Evolutionary conservation across 2,113 vertebrate genomes (phyloP).

Genomic region (Ictalurus punctatus): DNA sequence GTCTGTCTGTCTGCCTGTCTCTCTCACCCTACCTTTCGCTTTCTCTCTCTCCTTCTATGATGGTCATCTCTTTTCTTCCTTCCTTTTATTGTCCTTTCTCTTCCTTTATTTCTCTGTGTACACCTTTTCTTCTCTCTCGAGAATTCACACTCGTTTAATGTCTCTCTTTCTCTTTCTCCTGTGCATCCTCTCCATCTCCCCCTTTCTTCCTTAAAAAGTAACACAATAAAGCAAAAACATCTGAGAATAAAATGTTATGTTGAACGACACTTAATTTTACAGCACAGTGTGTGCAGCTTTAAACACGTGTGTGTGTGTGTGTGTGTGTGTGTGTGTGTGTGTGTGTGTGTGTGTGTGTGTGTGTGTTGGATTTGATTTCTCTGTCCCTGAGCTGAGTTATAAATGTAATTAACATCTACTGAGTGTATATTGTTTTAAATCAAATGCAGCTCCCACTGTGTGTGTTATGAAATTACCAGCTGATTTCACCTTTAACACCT

Average conservation of each 20-base stretch:
- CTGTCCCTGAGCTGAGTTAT: not conserved
- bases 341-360: constrained; percentile 24
- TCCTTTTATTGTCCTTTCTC: constrained; percentile 31
- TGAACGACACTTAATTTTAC: not conserved
- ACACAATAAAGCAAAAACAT: not conserved
- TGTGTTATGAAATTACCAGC: constrained; percentile 66
- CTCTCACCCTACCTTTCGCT: not conserved
- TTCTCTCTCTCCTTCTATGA: constrained; percentile 33
- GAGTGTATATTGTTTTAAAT: constrained; percentile 71
- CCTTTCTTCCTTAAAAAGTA: not conserved
- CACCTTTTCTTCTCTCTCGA: constrained; percentile 58
- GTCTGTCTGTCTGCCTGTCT: too few relatives aligned
- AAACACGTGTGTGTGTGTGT: not conserved
- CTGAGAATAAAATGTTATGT: not conserved
- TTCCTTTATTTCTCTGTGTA: not conserved
- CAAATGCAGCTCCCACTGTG: constrained; percentile 61
- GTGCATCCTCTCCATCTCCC: not conserved
- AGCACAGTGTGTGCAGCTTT: not conserved
- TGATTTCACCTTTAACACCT: constrained; percentile 61
- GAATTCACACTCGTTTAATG: not conserved
- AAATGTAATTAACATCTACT: constrained; percentile 61
- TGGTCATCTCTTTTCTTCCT: not conserved
- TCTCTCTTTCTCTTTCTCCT: not conserved
- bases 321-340: not conserved
- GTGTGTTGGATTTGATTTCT: constrained; percentile 12